These are phyloP conservation scores for Chaetodon trifascialis DNA, from an alignment of 2,113 vertebrate species.

Conservation along the genomic window DNA sequence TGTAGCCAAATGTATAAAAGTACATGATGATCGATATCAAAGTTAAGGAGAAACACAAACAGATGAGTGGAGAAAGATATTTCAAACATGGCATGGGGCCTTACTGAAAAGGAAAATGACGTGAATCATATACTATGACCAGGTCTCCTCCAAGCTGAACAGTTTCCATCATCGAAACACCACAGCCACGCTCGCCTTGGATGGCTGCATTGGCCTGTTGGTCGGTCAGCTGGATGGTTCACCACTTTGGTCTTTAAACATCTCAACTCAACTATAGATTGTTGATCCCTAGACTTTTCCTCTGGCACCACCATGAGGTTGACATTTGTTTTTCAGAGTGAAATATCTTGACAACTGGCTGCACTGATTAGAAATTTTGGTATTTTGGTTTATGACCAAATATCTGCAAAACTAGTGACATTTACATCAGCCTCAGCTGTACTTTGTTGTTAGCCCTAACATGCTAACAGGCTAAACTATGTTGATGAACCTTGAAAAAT, in stretches of 20 bases:
- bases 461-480: neutral
- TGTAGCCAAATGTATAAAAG: no score
- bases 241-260: neutral
- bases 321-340: neutral
- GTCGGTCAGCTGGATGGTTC: neutral
- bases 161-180: neutral
- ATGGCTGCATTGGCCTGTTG: neutral
- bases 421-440: no score
- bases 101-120: no score
- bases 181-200: neutral
- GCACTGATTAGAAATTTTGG: no score
- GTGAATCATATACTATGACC: no score
- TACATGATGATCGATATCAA: no score
- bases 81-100: no score
- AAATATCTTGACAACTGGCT: neutral
- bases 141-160: no score
- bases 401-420: no score
- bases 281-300: neutral
- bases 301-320: neutral
- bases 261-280: neutral
- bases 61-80: no score
- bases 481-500: neutral
- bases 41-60: no score
- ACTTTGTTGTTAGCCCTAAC: neutral
- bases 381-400: neutral